phyloP scores from a whole-genome alignment of 2,888 invertebrate genomes.

The Rhyacophila evoluta region DNA sequence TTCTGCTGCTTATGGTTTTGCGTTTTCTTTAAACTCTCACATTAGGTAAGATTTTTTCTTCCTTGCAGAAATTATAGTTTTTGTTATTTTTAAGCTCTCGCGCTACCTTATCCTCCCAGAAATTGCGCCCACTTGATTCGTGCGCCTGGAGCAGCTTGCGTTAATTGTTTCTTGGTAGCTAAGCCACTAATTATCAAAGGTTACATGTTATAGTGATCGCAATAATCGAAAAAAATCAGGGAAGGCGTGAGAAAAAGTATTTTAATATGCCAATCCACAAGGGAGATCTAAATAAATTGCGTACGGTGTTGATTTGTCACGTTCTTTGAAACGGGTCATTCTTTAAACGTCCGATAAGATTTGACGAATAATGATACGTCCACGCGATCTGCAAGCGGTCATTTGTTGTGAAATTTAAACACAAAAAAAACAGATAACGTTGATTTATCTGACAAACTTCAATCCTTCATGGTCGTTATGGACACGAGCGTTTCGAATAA shows the following conservation, averaged over 20 bases:
- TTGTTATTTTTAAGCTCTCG: too few species aligned
- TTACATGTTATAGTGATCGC: too few species aligned
- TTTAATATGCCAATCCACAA: conserved; percentile 30
- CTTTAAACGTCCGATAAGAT: not conserved
- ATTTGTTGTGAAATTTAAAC: not conserved
- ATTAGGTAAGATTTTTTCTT: too few species aligned
- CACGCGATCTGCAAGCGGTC: conserved; percentile 8
- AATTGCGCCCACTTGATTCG: too few species aligned
- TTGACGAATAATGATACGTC: not conserved
- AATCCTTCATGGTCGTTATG: conserved; percentile 64
- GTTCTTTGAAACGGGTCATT: conserved; percentile 38
- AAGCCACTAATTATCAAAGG: too few species aligned
- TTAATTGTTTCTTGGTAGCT: too few species aligned
- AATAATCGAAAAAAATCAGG: too few species aligned
- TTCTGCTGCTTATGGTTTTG: too few species aligned
- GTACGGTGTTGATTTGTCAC: conserved; percentile 39
- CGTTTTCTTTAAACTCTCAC: too few species aligned
- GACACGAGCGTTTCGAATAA: conserved; percentile 48
- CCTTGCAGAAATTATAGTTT: too few species aligned
- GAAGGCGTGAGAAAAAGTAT: not conserved
- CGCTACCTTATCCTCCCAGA: too few species aligned
- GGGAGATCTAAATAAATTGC: conserved; percentile 41
- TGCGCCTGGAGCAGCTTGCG: too few species aligned
- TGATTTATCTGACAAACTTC: conserved; percentile 70
- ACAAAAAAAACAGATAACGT: conserved; percentile 64